Evolutionary conservation across 2,797 vertebrate species (phyloP).

Genomic region (Coreius guichenoti): DNA sequence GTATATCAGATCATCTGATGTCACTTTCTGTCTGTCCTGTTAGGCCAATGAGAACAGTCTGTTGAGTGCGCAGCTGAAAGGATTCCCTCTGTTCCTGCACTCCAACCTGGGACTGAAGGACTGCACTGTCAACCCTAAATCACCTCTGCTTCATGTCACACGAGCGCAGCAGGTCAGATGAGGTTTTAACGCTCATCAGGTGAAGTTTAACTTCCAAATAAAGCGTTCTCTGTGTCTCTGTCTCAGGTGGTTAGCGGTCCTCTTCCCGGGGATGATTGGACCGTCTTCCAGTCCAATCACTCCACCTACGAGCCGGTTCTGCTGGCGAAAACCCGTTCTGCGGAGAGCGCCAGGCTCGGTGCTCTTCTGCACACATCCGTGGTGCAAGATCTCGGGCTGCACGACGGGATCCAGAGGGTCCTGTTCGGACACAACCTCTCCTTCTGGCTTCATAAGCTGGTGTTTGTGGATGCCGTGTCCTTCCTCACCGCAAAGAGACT

Average conservation of each 20-base stretch:
- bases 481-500: constrained; percentile 94
- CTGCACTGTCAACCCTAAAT: constrained; percentile 94
- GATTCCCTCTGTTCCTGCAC: constrained; percentile 96
- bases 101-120: constrained; percentile 96
- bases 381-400: constrained; percentile 96
- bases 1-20: constrained; percentile 20
- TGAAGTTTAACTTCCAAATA: neutral
- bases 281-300: constrained; percentile 97
- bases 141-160: constrained; percentile 92
- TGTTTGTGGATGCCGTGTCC: constrained; percentile 94
- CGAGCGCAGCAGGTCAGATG: constrained; percentile 85
- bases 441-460: constrained; percentile 97
- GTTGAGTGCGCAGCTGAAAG: constrained; percentile 96
- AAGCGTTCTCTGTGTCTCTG: neutral
- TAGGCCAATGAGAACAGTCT: constrained; percentile 98
- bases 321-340: constrained; percentile 92
- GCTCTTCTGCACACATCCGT: constrained; percentile 90
- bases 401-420: constrained; percentile 94
- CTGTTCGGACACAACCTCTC: constrained; percentile 95
- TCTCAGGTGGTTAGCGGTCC: constrained; percentile 73
- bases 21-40: neutral
- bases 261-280: constrained; percentile 96
- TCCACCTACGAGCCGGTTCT: constrained; percentile 94
- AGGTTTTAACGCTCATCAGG: constrained; percentile 12
- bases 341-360: constrained; percentile 86